Evolutionary conservation across 2,797 vertebrate species (phyloP).

Genomic region (Lithobates sylvaticus): DNA sequence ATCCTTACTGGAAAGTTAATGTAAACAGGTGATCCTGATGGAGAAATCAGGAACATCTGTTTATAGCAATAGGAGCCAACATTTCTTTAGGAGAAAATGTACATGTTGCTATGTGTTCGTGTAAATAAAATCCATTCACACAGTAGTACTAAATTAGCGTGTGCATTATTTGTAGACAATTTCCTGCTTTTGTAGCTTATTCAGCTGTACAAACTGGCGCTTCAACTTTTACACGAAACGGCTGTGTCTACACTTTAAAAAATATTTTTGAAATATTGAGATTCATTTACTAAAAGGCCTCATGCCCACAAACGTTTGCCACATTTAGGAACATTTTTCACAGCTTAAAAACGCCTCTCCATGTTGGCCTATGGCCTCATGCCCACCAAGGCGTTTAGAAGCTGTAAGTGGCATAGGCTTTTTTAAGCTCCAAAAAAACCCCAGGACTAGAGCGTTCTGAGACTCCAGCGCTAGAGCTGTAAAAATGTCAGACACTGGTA

Average conservation of each 20-base stretch:
- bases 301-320: too few species aligned
- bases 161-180: not conserved
- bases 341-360: too few species aligned
- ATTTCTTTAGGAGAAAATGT: conserved; percentile 19
- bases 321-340: too few species aligned
- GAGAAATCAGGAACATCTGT: conserved; percentile 23
- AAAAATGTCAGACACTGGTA: too few species aligned
- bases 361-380: too few species aligned
- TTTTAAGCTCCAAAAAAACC: too few species aligned
- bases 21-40: conserved; percentile 38
- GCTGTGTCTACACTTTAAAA: not conserved
- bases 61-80: conserved; percentile 1
- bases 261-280: too few species aligned
- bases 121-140: conserved; percentile 14
- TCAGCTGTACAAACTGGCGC: not conserved
- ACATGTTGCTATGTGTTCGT: conserved; percentile 35
- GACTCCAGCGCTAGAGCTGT: too few species aligned
- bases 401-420: too few species aligned
- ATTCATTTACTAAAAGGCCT: too few species aligned
- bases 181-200: not conserved
- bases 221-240: not conserved
- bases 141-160: not conserved
- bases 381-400: too few species aligned
- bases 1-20: conserved; percentile 39
- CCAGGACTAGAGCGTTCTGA: too few species aligned